Evolutionary conservation across 1,140 invertebrate genomes (phyloP).

Genomic region (Triops cancriformis): DNA sequence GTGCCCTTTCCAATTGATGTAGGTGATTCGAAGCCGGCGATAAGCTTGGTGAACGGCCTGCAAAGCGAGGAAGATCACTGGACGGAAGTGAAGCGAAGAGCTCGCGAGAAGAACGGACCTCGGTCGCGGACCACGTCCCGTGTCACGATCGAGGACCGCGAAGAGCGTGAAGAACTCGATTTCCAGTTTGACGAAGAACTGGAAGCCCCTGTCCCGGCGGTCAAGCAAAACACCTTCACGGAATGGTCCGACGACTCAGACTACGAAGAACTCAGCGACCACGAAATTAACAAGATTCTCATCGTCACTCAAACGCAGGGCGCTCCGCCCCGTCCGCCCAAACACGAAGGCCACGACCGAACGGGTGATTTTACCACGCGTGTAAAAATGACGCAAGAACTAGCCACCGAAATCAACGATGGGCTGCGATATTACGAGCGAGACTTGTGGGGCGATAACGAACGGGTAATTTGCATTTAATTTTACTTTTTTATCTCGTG

Average conservation of each 20-base stretch:
- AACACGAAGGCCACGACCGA: slow-evolving; percentile 81
- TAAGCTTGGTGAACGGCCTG: background rate
- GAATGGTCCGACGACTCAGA: slow-evolving; percentile 65
- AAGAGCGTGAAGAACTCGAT: slow-evolving; percentile 76
- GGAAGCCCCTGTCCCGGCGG: slow-evolving; percentile 53
- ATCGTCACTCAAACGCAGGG: slow-evolving; percentile 81
- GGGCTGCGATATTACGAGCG: slow-evolving; percentile 91
- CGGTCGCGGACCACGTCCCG: background rate
- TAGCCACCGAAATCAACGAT: slow-evolving; percentile 89
- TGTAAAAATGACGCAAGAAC: slow-evolving; percentile 85
- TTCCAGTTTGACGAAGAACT: slow-evolving; percentile 97
- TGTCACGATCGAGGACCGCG: slow-evolving; percentile 28
- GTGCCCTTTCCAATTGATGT: too few species aligned
- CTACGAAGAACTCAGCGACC: slow-evolving; percentile 71
- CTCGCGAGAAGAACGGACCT: background rate
- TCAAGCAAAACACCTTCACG: slow-evolving; percentile 74
- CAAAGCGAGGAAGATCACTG: background rate
- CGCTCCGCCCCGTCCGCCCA: slow-evolving; percentile 46
- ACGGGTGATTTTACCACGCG: slow-evolving; percentile 74
- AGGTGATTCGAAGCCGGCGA: background rate
- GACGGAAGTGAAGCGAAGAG: background rate
- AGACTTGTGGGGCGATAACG: slow-evolving; percentile 58
- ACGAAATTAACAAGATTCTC: slow-evolving; percentile 85
- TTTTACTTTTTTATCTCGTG: too few species aligned
- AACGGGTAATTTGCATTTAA: slow-evolving; percentile 33